Conservation (phyloP, 2,113 vertebrate species). For the Dipodomys spectabilis region DNA sequence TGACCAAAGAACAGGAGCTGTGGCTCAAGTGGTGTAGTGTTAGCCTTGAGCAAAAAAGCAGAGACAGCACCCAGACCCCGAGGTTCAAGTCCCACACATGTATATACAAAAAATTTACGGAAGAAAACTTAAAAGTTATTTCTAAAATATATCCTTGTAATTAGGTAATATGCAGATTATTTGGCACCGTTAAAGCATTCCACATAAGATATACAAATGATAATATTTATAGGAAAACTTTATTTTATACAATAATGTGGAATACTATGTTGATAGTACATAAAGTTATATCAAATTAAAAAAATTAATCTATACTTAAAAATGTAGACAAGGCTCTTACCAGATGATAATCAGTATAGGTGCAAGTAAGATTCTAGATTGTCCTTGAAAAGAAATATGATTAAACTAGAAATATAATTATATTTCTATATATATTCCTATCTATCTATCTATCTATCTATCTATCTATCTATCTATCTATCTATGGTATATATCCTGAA, state of each 20-base stretch:
- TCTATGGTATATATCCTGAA: background rate
- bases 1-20: no score
- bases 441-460: no score
- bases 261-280: background rate
- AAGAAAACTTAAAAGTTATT: background rate
- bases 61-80: no score
- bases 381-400: conserved; percentile 20
- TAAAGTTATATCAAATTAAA: conserved; percentile 30
- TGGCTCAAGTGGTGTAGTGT: no score
- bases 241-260: conserved; percentile 48
- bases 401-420: conserved; percentile 16
- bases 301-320: background rate
- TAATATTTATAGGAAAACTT: conserved; percentile 28
- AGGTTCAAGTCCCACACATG: background rate
- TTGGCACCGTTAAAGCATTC: background rate
- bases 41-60: no score
- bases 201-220: conserved; percentile 27
- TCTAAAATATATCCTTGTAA: conserved; percentile 4
- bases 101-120: background rate
- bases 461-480: no score
- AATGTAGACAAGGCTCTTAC: background rate
- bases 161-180: background rate
- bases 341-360: background rate
- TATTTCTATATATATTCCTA: background rate
- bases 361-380: conserved; percentile 1